These are phyloP conservation scores for Pegoplata infirma DNA, from an alignment of 2,888 invertebrate species.

Conservation along the genomic window DNA sequence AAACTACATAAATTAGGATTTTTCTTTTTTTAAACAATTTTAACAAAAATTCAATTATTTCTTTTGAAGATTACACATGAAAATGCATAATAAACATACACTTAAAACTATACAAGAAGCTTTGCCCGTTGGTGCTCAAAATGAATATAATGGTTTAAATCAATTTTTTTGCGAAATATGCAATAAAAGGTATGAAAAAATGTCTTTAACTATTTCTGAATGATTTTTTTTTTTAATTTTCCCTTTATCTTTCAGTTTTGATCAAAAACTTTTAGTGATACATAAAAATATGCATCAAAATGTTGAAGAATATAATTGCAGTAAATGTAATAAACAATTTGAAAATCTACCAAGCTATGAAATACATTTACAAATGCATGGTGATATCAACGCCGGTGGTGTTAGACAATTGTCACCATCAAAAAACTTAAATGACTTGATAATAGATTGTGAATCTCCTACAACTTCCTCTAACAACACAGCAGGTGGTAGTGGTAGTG, in stretches of 20 bases:
- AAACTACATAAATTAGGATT: no score
- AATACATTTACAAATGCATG: slow-evolving; percentile 88
- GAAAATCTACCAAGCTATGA: slow-evolving; percentile 82
- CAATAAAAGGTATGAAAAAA: slow-evolving; percentile 78
- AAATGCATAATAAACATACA: slow-evolving; percentile 86
- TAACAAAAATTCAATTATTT: no score
- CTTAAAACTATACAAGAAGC: slow-evolving; percentile 76
- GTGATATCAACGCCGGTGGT: no score
- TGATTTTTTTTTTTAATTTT: background rate
- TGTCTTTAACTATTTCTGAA: background rate
- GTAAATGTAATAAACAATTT: slow-evolving; percentile 86
- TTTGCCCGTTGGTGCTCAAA: slow-evolving; percentile 72
- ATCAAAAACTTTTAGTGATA: slow-evolving; percentile 75
- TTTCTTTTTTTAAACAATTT: background rate
- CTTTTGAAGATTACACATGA: slow-evolving; percentile 81
- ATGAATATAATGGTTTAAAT: slow-evolving; percentile 72
- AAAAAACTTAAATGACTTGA: background rate
- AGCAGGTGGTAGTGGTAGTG: slow-evolving; percentile 56
- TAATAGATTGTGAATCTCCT: slow-evolving; percentile 7
- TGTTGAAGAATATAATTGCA: slow-evolving; percentile 81
- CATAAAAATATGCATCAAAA: slow-evolving; percentile 85
- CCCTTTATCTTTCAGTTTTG: slow-evolving; percentile 73
- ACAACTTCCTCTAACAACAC: slow-evolving; percentile 51
- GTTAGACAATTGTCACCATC: background rate
- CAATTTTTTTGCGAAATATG: slow-evolving; percentile 80